Conservation (phyloP, 2,797 vertebrate genomes). For the Echeneis naucrates region DNA sequence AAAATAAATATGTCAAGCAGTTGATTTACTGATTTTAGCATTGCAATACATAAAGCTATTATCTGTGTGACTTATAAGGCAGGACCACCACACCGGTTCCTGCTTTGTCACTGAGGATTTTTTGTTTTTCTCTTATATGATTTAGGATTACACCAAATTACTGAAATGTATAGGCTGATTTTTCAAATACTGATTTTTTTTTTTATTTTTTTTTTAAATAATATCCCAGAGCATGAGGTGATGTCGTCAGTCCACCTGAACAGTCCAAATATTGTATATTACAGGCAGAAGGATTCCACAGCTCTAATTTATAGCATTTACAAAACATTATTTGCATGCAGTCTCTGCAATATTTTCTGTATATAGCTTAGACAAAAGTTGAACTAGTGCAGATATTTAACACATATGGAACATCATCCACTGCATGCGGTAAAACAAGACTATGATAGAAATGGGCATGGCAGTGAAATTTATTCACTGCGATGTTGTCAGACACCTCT, state of each 20-base stretch:
- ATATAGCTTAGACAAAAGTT: background rate
- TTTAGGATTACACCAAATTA: background rate
- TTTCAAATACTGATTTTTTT: background rate
- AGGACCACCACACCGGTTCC: background rate
- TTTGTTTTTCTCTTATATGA: background rate
- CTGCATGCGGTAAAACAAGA: background rate
- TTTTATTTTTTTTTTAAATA: too few relatives aligned
- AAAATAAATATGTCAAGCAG: slow-evolving; percentile 1
- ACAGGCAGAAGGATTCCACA: background rate
- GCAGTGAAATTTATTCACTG: background rate
- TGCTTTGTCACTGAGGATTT: background rate
- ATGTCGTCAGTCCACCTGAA: background rate
- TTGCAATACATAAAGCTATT: background rate
- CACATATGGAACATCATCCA: too few relatives aligned
- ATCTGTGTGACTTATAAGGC: background rate
- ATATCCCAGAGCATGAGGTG: background rate
- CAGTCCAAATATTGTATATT: background rate
- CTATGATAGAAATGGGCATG: background rate
- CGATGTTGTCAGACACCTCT: background rate
- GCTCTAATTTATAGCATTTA: background rate
- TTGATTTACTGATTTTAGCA: background rate
- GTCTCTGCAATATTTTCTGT: background rate
- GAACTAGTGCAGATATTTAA: background rate
- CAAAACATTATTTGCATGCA: background rate
- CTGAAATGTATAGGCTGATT: background rate